Percentiles rank a stretch among this genome's conserved stretches.
Evolutionary conservation across 1,140 invertebrate genomes (phyloP).

Genomic region (Chionoecetes opilio): DNA sequence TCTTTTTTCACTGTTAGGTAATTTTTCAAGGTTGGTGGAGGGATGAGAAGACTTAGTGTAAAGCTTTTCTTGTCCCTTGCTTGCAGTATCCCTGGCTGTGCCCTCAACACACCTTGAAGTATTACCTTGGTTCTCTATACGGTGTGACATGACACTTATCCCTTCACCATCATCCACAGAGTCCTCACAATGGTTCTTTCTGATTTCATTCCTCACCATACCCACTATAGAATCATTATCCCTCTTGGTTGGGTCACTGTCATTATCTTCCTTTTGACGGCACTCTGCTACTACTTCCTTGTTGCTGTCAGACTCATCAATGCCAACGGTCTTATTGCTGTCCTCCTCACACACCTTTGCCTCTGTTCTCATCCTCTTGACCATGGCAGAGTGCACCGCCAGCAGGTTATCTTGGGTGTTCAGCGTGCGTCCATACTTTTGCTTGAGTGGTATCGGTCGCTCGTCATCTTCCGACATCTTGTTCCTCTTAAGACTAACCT

Average conservation of each 20-base stretch:
- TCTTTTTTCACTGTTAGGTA: background rate
- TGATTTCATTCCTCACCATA: background rate
- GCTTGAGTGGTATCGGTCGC: background rate
- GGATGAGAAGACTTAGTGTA: background rate
- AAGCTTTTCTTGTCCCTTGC: background rate
- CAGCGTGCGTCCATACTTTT: slow-evolving; percentile 55
- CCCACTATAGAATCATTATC: background rate
- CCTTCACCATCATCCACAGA: background rate
- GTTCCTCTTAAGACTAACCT: slow-evolving; percentile 63
- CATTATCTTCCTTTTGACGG: background rate
- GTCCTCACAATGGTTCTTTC: background rate
- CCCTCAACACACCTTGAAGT: background rate
- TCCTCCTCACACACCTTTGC: background rate
- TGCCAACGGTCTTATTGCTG: background rate
- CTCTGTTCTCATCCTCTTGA: slow-evolving; percentile 46
- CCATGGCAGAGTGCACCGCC: slow-evolving; percentile 60
- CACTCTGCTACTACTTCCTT: background rate
- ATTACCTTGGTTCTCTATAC: background rate
- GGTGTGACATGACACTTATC: background rate
- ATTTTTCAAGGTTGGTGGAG: background rate
- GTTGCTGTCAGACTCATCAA: background rate
- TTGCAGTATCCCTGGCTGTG: background rate
- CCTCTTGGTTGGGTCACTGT: background rate
- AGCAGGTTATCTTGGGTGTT: slow-evolving; percentile 67
- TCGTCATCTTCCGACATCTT: slow-evolving; percentile 15